A percentile compares a stretch with the other conserved stretches of the same genome.
Evolutionary conservation across 1,140 invertebrate species (phyloP).

Genomic region (Forficula auricularia): DNA sequence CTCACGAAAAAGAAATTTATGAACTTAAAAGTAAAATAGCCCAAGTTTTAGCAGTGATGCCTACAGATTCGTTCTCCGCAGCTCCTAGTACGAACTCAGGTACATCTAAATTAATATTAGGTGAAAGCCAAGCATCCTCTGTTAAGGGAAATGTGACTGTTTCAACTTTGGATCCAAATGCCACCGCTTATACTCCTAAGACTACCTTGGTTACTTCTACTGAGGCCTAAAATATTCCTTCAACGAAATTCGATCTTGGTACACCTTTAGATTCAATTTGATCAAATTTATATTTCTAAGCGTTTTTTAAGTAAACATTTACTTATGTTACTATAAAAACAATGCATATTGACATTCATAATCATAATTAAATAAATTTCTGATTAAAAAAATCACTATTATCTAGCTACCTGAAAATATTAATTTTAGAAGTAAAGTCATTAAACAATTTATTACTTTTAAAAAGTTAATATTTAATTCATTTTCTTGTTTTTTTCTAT

Average conservation of each 20-base stretch:
- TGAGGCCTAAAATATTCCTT: constrained; percentile 28
- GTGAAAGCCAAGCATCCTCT: constrained; percentile 27
- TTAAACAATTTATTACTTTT: no score
- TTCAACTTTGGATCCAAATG: constrained; percentile 76
- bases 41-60: constrained; percentile 82
- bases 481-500: no score
- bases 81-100: constrained; percentile 18
- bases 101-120: constrained; percentile 39
- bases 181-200: constrained; percentile 78
- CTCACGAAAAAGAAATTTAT: constrained; percentile 77
- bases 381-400: no score
- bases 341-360: no score
- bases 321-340: no score
- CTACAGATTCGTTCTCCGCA: constrained; percentile 42
- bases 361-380: no score
- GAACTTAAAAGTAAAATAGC: constrained; percentile 78
- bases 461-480: no score
- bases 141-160: constrained; percentile 32
- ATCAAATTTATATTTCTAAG: no score
- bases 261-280: no score
- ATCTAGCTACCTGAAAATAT: no score
- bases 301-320: no score
- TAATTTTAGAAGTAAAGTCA: no score
- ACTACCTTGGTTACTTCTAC: constrained; percentile 36
- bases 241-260: constrained; percentile 1